A percentile compares a stretch with the other conserved stretches of the same genome.
These are phyloP conservation scores for Acleris literana DNA, from an alignment of 2,888 invertebrate species.

Conservation along the genomic window DNA sequence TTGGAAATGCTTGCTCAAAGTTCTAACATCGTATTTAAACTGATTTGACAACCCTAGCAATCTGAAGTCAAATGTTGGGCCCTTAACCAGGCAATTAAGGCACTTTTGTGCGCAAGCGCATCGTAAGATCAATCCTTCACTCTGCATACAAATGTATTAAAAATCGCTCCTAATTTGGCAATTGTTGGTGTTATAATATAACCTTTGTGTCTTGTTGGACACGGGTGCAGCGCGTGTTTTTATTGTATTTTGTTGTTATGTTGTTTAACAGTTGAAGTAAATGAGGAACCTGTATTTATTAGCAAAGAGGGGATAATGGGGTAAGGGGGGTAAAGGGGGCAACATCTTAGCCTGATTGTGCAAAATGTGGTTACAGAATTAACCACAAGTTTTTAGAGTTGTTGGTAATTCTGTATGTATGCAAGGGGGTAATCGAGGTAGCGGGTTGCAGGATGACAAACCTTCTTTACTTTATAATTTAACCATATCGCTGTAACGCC, in stretches of 20 bases:
- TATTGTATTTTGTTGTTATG: conserved; percentile 25
- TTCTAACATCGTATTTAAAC: background rate
- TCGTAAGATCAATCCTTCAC: conserved; percentile 37
- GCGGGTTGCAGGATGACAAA: background rate
- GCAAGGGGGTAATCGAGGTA: background rate
- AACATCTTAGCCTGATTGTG: no score
- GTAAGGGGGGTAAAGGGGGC: no score
- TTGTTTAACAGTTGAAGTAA: conserved; percentile 10
- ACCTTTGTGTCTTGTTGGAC: conserved; percentile 20
- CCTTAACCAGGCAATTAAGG: conserved; percentile 48
- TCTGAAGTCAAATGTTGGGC: conserved; percentile 49
- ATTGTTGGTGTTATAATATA: conserved; percentile 42
- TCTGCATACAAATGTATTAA: conserved; percentile 52
- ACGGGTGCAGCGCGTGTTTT: conserved; percentile 29
- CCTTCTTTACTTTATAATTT: background rate
- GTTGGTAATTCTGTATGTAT: no score
- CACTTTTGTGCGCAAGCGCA: conserved; percentile 45
- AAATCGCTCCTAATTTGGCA: conserved; percentile 54
- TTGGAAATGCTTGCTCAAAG: no score
- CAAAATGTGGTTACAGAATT: no score
- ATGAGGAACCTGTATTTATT: conserved; percentile 20
- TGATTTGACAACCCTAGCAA: conserved; percentile 45
- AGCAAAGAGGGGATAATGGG: background rate
- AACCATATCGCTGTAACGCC: no score
- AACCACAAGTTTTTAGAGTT: no score